Evolutionary conservation across 53 echinoderm and acorn worm genomes (phyloP).

Genomic region (Henricia sp.): DNA sequence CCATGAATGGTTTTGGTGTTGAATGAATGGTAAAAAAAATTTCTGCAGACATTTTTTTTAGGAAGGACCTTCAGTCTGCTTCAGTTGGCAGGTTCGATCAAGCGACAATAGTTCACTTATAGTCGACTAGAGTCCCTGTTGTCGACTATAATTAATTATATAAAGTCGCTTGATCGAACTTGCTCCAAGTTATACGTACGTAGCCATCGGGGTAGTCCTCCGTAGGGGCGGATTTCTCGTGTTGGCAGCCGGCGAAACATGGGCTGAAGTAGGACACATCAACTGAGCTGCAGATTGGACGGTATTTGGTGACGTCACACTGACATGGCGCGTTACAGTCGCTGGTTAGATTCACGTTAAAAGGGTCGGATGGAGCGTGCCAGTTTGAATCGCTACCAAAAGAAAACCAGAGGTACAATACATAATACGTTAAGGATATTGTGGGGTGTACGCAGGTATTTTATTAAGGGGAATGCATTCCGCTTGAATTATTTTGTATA

Average conservation of each 20-base stretch:
- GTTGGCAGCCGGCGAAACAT: slow-evolving; percentile 16
- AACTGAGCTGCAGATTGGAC: not conserved
- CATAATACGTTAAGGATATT: too few relatives aligned
- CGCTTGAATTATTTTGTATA: too few relatives aligned
- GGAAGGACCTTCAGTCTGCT: too few relatives aligned
- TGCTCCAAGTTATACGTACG: not conserved
- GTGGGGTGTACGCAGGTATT: too few relatives aligned
- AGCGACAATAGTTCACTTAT: too few relatives aligned
- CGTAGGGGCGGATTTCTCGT: not conserved
- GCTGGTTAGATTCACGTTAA: not conserved
- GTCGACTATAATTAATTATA: too few relatives aligned
- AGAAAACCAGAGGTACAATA: not conserved
- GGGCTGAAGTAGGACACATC: slow-evolving; percentile 30
- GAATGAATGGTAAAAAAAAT: too few relatives aligned
- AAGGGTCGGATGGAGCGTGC: not conserved
- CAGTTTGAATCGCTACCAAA: not conserved
- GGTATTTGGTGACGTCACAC: slow-evolving; percentile 2
- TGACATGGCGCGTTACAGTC: slow-evolving; percentile 11
- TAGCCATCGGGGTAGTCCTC: not conserved
- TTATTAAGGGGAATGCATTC: too few relatives aligned
- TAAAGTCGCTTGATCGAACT: too few relatives aligned
- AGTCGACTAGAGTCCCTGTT: too few relatives aligned
- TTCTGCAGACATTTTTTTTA: too few relatives aligned
- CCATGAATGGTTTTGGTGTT: not conserved
- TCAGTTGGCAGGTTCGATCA: too few relatives aligned